Evolutionary conservation across 1,140 invertebrate genomes (phyloP).

Genomic region (Papilio aristodemus): DNA sequence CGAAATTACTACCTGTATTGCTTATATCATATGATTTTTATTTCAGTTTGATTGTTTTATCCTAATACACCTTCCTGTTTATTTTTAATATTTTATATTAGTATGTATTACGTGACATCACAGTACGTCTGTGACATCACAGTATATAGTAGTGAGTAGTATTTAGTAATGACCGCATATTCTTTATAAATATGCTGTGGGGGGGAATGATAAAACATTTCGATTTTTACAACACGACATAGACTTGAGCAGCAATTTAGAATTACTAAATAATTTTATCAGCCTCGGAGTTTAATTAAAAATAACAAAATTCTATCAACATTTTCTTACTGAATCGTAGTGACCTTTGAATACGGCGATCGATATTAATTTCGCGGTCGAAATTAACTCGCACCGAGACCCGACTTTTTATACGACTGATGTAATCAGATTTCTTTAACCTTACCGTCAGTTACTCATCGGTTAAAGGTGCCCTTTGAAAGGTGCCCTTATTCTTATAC

Average conservation of each 20-base stretch:
- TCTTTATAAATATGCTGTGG: too few species aligned
- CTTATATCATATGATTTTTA: background rate
- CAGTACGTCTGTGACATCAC: too few species aligned
- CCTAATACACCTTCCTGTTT: background rate
- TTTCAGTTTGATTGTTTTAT: background rate
- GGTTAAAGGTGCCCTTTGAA: slow-evolving; percentile 29
- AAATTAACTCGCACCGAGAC: slow-evolving; percentile 21
- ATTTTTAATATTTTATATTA: too few species aligned
- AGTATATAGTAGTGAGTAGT: too few species aligned
- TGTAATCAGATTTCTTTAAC: slow-evolving; percentile 32
- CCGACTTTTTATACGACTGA: slow-evolving; percentile 27
- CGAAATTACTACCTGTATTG: slow-evolving; percentile 7
- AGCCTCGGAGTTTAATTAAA: background rate
- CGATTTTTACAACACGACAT: too few species aligned
- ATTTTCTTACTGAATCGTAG: slow-evolving; percentile 20
- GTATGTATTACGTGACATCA: too few species aligned
- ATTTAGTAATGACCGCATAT: too few species aligned
- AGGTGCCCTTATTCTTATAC: slow-evolving; percentile 6
- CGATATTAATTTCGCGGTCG: slow-evolving; percentile 4
- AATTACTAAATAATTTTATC: background rate
- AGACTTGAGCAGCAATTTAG: too few species aligned
- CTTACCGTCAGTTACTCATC: slow-evolving; percentile 28
- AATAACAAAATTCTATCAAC: background rate
- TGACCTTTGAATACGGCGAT: slow-evolving; percentile 27
- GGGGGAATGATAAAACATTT: too few species aligned